Evolutionary conservation across 2,797 vertebrate species (phyloP).

Genomic region (Cyclopterus lumpus): DNA sequence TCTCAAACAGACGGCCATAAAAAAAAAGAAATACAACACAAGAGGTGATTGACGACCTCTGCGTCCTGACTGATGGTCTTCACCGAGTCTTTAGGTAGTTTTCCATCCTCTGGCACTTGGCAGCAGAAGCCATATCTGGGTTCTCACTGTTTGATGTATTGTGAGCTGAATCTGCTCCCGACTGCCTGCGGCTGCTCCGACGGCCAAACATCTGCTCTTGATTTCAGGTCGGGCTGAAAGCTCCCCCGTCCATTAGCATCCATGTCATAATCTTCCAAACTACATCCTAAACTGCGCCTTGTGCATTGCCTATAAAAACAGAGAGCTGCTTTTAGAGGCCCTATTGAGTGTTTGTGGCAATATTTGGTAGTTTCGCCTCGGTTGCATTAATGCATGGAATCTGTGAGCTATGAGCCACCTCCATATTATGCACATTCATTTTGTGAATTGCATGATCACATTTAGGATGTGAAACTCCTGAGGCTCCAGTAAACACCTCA

Average conservation of each 20-base stretch:
- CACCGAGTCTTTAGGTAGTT: constrained; percentile 63
- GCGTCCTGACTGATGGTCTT: constrained; percentile 43
- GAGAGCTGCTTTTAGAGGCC: constrained; percentile 42
- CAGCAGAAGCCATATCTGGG: constrained; percentile 40
- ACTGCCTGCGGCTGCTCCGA: constrained; percentile 56
- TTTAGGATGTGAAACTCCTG: constrained; percentile 24
- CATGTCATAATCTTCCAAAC: constrained; percentile 76
- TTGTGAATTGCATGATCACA: constrained; percentile 24
- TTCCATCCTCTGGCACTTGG: constrained; percentile 60
- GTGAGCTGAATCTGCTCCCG: constrained; percentile 56
- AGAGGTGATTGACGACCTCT: constrained; percentile 31
- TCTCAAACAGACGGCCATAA: constrained; percentile 30
- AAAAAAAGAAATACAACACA: constrained; percentile 45
- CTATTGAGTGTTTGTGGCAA: constrained; percentile 27
- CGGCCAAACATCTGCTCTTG: constrained; percentile 80
- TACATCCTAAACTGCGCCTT: constrained; percentile 62
- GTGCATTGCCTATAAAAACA: constrained; percentile 51
- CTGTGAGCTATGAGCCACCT: not conserved
- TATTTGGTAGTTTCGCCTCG: constrained; percentile 30
- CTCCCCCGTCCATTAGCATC: constrained; percentile 74
- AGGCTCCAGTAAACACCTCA: constrained; percentile 41
- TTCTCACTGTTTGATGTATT: constrained; percentile 66
- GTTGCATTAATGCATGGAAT: constrained; percentile 9
- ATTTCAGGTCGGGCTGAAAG: constrained; percentile 77
- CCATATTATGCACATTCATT: constrained; percentile 22